Base-by-base conservation (phyloP, 2,113 vertebrate species). In the Zosterops japonicus region DNA sequence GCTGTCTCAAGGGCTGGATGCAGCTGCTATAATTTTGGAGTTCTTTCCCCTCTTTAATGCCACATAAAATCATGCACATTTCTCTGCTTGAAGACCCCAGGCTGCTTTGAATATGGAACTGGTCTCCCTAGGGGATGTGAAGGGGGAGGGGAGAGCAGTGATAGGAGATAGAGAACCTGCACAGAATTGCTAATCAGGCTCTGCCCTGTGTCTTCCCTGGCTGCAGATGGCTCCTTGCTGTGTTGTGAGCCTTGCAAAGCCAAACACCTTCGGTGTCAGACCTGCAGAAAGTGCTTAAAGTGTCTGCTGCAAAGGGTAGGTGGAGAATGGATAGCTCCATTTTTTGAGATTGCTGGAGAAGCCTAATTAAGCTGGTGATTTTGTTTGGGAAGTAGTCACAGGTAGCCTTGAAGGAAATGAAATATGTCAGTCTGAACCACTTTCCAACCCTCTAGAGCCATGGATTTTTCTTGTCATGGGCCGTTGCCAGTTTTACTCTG, bases 101-200 rank as follows among this genome's bases (percentile, higher is more conserved):
- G 96, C 96, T 96, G 80, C 95, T 97, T 96, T 97, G 95, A 97
- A 97, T 96, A 96, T 96, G 94, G 93, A 97, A 93, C 94, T 85
- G 76, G 41, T 86, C 60, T 97, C 95, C 84, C 94, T 61, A 39
- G 84, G 97, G 97, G 56, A 57, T 95, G 52, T 0, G 3, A 56
- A 75, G 95, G 84, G 82, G 95, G 94, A 96, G 86, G 95, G 76
- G 76, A 94, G 61, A 74, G 52, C 2, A 2, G 61, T 50, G 90
- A 92, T 83, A 82, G 90, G 88, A 90, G 93, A 88, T 50, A 63
- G 76, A 75, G 95, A 95, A 95, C 95, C 95, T 93, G 95, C 69
- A 44, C 72, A n/a, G 97, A 97, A 97, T 97, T 5, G 2, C 67
- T 97, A 95, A 97, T 97, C 84, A 95, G 90, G 13, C 53, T 94